Conservation (phyloP, 2,797 vertebrate species). For the Amniataba percoides region DNA sequence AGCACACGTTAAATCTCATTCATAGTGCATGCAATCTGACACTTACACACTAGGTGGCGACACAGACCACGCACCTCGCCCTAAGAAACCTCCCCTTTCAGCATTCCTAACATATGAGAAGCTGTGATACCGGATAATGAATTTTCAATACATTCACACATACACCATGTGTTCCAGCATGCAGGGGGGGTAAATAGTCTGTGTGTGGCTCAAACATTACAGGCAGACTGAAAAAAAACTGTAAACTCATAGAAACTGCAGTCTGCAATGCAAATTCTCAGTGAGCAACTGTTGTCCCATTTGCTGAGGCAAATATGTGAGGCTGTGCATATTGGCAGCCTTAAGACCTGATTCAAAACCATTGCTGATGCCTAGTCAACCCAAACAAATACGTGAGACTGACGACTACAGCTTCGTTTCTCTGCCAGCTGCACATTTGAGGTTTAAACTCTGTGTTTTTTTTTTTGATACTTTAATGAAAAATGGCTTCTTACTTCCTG, state of each 20-base stretch:
- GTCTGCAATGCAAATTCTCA: conserved; percentile 21
- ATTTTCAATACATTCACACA: conserved; percentile 77
- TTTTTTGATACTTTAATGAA: conserved; percentile 39
- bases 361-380: conserved; percentile 38
- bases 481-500: conserved; percentile 46
- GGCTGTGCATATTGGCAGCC: conserved; percentile 33
- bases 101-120: conserved; percentile 71
- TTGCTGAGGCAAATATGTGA: conserved; percentile 47
- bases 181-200: conserved; percentile 54
- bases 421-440: conserved; percentile 53
- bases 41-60: conserved; percentile 67
- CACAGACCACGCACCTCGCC: conserved; percentile 42
- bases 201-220: conserved; percentile 32
- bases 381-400: conserved; percentile 45
- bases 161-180: conserved; percentile 55
- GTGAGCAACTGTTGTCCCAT: conserved; percentile 50
- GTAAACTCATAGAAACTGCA: conserved; percentile 2
- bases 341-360: conserved; percentile 27
- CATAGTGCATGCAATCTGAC: conserved; percentile 1
- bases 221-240: conserved; percentile 5
- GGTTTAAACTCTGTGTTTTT: conserved; percentile 44
- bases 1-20: not conserved
- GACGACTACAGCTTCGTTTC: conserved; percentile 41
- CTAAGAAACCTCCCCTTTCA: conserved; percentile 31
- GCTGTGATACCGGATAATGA: conserved; percentile 66